phyloP scores from a whole-genome alignment of 2,797 vertebrate genomes.

The Pipistrellus pygmaeus region DNA sequence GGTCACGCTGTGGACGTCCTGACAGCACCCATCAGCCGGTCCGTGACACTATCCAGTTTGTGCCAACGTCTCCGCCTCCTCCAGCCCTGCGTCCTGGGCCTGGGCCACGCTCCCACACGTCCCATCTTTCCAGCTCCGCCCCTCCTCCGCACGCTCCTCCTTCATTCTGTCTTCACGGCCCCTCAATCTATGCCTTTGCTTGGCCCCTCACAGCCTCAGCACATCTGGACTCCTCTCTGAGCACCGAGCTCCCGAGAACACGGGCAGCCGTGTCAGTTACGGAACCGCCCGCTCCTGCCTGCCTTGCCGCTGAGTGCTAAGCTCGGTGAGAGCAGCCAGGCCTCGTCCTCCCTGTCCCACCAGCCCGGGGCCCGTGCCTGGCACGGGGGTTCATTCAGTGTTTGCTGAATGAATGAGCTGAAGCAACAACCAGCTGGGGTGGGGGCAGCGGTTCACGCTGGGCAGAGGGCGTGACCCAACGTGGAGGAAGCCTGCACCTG shows the following conservation, averaged over 20 bases:
- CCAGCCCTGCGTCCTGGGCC: background rate
- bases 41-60: background rate
- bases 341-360: background rate
- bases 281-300: background rate
- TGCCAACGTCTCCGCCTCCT: background rate
- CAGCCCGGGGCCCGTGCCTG: background rate
- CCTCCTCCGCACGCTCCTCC: too few relatives aligned
- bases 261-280: background rate
- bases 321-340: background rate
- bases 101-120: background rate
- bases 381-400: background rate
- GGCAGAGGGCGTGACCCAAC: background rate
- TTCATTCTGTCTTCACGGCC: background rate
- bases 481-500: constrained; percentile 85
- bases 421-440: background rate
- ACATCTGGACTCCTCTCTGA: constrained; percentile 6
- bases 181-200: background rate
- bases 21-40: background rate
- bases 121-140: background rate
- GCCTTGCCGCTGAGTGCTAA: background rate
- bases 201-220: background rate
- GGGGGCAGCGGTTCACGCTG: background rate
- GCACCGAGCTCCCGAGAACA: background rate
- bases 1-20: background rate
- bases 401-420: constrained; percentile 3